These are phyloP conservation scores for Thereuonema tuberculata DNA, from an alignment of 1,140 invertebrate genomes.

Conservation along the genomic window DNA sequence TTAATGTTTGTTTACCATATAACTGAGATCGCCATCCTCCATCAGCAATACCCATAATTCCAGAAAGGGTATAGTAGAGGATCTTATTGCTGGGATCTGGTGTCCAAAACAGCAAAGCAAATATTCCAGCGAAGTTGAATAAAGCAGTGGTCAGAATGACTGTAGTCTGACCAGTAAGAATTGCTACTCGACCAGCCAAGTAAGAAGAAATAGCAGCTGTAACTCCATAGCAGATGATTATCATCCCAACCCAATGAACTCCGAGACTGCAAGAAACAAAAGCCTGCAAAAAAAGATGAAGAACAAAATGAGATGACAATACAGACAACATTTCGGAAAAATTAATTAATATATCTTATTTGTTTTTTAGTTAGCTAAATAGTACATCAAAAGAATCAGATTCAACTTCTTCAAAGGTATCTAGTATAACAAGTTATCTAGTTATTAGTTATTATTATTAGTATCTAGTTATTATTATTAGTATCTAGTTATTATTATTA, in stretches of 20 bases:
- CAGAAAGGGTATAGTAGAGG: slow-evolving; percentile 79
- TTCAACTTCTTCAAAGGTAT: no score
- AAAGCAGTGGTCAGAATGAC: slow-evolving; percentile 63
- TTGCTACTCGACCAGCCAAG: slow-evolving; percentile 78
- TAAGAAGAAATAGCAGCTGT: slow-evolving; percentile 78
- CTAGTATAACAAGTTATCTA: no score
- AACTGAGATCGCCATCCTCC: slow-evolving; percentile 97
- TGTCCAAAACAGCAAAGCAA: slow-evolving; percentile 67
- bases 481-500: no score
- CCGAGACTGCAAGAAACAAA: slow-evolving; percentile 85
- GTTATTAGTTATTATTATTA: no score
- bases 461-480: no score
- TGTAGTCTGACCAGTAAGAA: slow-evolving; percentile 73
- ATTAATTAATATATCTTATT: no score
- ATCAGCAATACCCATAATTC: slow-evolving; percentile 87
- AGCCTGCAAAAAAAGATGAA: slow-evolving; percentile 43
- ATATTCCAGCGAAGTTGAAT: slow-evolving; percentile 58
- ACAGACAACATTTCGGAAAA: no score
- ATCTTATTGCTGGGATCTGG: slow-evolving; percentile 62
- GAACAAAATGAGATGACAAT: no score
- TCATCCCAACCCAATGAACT: slow-evolving; percentile 79
- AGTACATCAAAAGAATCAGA: no score
- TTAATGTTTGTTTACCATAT: slow-evolving; percentile 81
- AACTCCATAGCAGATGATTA: slow-evolving; percentile 90
- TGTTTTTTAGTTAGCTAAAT: no score